These are phyloP conservation scores for Xiphorhynchus elegans DNA, from an alignment of 2,113 vertebrate genomes.

Conservation along the genomic window DNA sequence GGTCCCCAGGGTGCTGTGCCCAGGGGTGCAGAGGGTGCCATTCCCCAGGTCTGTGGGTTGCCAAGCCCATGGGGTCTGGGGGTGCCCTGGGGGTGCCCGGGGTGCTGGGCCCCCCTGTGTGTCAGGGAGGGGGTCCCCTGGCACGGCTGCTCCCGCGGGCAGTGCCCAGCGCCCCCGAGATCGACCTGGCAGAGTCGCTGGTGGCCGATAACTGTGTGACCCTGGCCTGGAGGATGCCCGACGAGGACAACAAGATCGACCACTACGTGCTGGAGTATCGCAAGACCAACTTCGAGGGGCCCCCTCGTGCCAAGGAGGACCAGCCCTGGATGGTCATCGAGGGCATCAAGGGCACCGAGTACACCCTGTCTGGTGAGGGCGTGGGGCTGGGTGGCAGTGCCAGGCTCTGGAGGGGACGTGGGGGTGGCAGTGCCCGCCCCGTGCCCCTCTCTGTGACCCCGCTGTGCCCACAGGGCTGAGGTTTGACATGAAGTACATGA, in stretches of 20 bases:
- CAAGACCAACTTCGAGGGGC: slow-evolving; percentile 91
- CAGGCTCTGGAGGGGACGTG: fast-evolving
- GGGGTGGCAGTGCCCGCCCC: fast-evolving
- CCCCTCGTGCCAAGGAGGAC: slow-evolving; percentile 89
- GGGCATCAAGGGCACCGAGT: slow-evolving; percentile 85
- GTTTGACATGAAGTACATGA: slow-evolving; percentile 94
- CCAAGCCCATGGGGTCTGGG: fast-evolving
- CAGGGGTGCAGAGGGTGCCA: not conserved
- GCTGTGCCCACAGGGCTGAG: slow-evolving; percentile 72
- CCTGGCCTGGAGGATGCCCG: slow-evolving; percentile 85
- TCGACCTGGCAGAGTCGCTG: slow-evolving; percentile 85
- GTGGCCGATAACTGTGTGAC: slow-evolving; percentile 92
- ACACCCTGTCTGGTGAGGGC: slow-evolving; percentile 83
- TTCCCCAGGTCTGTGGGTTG: fast-evolving
- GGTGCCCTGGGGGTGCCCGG: not conserved
- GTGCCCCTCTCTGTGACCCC: fast-evolving
- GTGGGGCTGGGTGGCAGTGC: fast-evolving
- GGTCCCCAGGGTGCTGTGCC: not conserved
- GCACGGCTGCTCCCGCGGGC: not conserved
- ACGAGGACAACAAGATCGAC: slow-evolving; percentile 90
- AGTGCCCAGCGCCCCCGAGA: slow-evolving; percentile 92
- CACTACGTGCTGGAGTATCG: slow-evolving; percentile 92
- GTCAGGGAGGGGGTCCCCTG: not conserved
- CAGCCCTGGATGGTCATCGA: slow-evolving; percentile 97
- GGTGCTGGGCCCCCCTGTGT: not conserved